These are phyloP conservation scores for Musca vetustissima DNA, from an alignment of 1,140 invertebrate genomes.

Conservation along the genomic window DNA sequence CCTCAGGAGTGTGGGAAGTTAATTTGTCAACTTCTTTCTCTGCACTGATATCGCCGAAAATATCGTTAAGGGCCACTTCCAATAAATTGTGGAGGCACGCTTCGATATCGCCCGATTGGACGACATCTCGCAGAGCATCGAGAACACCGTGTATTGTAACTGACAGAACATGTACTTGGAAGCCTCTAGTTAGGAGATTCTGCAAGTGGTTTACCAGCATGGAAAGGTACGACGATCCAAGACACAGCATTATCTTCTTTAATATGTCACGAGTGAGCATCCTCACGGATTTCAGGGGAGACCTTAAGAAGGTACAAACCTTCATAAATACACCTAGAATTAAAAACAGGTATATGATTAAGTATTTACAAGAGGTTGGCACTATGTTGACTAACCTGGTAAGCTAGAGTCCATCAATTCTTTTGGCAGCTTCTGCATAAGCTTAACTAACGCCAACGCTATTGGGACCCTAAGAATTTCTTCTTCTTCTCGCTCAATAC, in stretches of 20 bases:
- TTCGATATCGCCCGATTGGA: conserved; percentile 72
- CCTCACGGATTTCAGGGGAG: conserved; percentile 84
- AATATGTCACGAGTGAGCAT: conserved; percentile 83
- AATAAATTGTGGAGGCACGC: conserved; percentile 75
- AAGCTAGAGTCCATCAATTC: conserved; percentile 74
- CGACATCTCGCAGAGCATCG: conserved; percentile 64
- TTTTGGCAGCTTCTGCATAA: conserved; percentile 84
- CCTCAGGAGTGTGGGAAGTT: conserved; percentile 75
- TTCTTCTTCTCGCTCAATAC: conserved; percentile 75
- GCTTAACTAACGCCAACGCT: conserved; percentile 87
- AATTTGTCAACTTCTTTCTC: conserved; percentile 91
- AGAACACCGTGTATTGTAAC: conserved; percentile 86
- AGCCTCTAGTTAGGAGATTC: conserved; percentile 80
- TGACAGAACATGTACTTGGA: conserved; percentile 90
- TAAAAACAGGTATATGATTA: background rate
- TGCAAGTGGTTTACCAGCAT: conserved; percentile 80
- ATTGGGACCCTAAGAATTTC: conserved; percentile 90
- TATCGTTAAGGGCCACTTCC: conserved; percentile 83
- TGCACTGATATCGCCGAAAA: conserved; percentile 85
- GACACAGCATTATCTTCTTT: conserved; percentile 81
- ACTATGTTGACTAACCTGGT: conserved; percentile 67
- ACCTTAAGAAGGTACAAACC: conserved; percentile 85
- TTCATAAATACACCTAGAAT: conserved; percentile 77
- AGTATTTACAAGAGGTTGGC: conserved; percentile 52
- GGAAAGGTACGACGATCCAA: conserved; percentile 82